Conservation (phyloP, 92 coral and sea anemone genomes). For the Blastomussa wellsi region DNA sequence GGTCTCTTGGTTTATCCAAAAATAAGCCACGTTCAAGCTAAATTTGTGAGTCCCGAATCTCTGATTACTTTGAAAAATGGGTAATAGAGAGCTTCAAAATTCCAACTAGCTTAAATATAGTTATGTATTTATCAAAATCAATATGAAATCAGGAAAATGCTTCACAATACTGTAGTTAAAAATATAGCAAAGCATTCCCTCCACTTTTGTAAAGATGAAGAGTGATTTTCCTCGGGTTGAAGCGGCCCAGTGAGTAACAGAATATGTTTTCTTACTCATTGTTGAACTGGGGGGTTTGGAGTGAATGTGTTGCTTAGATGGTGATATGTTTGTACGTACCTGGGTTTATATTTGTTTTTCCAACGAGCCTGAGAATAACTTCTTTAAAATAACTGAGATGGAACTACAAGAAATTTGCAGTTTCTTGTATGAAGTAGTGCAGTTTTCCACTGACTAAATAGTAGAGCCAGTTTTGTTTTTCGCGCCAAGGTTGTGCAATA, state of each 20-base stretch:
- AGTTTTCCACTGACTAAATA: not conserved
- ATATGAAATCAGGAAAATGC: not conserved
- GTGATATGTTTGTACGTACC: not conserved
- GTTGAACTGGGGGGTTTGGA: not conserved
- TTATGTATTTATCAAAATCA: not conserved
- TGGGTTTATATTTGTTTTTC: not conserved
- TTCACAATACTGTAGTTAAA: not conserved
- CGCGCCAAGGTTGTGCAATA: not conserved
- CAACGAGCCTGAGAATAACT: not conserved
- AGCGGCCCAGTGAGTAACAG: too few species aligned
- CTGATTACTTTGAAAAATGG: not conserved
- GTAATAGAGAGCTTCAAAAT: not conserved
- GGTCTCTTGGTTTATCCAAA: slow-evolving; percentile 8
- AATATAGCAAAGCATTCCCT: not conserved
- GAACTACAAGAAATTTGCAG: not conserved
- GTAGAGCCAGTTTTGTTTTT: not conserved
- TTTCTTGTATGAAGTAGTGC: not conserved
- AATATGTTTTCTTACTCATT: too few species aligned
- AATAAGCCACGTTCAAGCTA: not conserved
- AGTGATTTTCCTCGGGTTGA: too few species aligned
- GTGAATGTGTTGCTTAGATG: not conserved
- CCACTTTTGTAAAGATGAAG: too few species aligned
- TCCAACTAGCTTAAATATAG: not conserved
- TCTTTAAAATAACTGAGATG: not conserved
- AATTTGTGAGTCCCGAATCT: not conserved